phyloP scores from a whole-genome alignment of 2,113 vertebrate genomes.

The Psephotus haematonotus region DNA sequence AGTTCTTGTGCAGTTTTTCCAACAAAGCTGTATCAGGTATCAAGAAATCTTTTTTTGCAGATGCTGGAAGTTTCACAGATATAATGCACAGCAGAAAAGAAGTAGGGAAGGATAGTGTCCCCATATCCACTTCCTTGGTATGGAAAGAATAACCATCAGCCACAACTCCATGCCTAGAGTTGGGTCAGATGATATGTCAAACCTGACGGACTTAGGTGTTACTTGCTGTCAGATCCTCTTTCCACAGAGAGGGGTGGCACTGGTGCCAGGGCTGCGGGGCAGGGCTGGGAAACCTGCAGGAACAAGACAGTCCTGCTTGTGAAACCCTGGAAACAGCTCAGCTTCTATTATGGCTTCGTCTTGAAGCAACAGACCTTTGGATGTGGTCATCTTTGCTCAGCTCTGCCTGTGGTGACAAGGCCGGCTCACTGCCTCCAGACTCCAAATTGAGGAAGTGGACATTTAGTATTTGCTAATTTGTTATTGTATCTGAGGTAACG shows the following conservation, averaged over 20 bases:
- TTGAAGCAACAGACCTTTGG: neutral
- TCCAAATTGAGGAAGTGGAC: neutral
- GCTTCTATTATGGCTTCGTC: neutral
- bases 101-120: neutral
- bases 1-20: neutral
- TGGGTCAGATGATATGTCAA: neutral
- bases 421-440: rapidly evolving
- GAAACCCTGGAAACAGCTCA: neutral
- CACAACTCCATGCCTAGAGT: neutral
- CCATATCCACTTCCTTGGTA: neutral
- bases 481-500: neutral
- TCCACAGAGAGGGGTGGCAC: rapidly evolving
- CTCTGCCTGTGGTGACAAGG: neutral
- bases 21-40: neutral
- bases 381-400: neutral
- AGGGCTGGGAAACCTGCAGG: neutral
- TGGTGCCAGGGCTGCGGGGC: rapidly evolving
- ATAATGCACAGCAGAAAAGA: neutral
- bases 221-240: rapidly evolving
- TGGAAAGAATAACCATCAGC: neutral
- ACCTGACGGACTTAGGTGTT: neutral
- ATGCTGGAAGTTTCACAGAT: neutral
- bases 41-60: neutral
- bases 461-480: neutral
- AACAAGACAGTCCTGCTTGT: neutral